phyloP scores from a whole-genome alignment of 1,140 invertebrate species.

The Yoshiicerus persimilis region DNA sequence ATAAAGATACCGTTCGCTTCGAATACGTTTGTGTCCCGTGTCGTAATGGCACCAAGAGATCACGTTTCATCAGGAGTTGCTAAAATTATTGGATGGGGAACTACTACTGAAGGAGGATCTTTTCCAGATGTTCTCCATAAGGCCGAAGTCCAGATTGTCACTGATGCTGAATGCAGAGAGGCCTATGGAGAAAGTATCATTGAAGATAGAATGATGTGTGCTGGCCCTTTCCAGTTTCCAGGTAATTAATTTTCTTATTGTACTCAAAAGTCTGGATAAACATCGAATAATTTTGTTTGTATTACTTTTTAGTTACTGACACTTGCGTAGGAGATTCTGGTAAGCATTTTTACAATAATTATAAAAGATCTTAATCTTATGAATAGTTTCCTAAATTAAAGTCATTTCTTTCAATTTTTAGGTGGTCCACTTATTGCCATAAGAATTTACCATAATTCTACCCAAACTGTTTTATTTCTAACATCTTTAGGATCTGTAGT shows the following conservation, averaged over 20 bases:
- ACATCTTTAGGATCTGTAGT: no score
- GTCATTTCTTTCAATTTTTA: not conserved
- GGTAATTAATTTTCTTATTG: not conserved
- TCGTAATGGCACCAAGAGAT: not conserved
- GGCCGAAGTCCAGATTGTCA: not conserved
- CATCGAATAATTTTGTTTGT: not conserved
- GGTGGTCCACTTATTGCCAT: not conserved
- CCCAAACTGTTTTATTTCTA: not conserved
- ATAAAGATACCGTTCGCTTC: not conserved
- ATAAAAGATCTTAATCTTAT: not conserved
- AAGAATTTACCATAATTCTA: not conserved
- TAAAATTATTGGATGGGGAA: constrained; percentile 1
- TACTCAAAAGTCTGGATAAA: no score
- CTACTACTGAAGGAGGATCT: not conserved
- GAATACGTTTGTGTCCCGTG: not conserved
- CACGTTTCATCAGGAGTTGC: not conserved
- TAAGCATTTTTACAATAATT: not conserved
- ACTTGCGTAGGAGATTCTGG: not conserved
- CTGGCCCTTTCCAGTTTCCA: not conserved
- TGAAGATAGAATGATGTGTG: constrained; percentile 4
- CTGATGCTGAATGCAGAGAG: not conserved
- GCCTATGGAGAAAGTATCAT: not conserved
- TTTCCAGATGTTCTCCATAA: not conserved
- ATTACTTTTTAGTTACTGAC: not conserved
- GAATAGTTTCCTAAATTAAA: no score